Base-by-base conservation (phyloP, 1,140 invertebrate genomes). In the Theocolax elegans region DNA sequence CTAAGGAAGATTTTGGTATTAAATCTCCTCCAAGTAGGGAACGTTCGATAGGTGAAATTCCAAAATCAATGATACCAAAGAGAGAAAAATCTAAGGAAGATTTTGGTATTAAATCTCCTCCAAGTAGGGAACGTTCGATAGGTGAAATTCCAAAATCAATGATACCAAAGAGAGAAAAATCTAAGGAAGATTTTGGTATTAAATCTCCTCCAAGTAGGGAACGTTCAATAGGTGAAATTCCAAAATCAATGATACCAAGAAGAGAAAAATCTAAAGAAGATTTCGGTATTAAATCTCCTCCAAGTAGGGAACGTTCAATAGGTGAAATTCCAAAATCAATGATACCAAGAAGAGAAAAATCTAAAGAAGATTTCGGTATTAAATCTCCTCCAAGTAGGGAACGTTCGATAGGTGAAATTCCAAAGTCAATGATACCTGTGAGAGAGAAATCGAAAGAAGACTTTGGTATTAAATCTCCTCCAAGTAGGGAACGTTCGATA, bases 91-190 rank as follows among this genome's bases (percentile, higher is more conserved):
- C 60, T 3, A 21, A 35, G 23, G 60, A 38, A 12, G 66, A 68
- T 23, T 56, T 67, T 35, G 7, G 13, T 15, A 1, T 67, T 7
- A 67, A 56, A 67, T 51, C 60, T 13, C 17, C 44, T 35, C 59
- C 71, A 0, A 72, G 23, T n/a, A 8, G 60, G 72, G 2, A 59
- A 59, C 40, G 42, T 12, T 59, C 56, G 12, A 40, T 23, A 40
- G 23, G 21, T 25, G 63, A 58, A 58, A 53, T 65, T 25, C 63
- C 63, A 8, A 65, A 53, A 15, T 49, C 48, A 38, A 53, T 44
- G 21, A 81, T 54, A 77, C 75, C 46, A 75, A 80, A 65, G 83
- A 81, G 12, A 75, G 75, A 48, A 84, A 58, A 67, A 27, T 58
- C 63, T 9, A 65, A 65, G 42, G 63, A 65, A 8, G 63, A 65